A percentile compares a stretch with the other conserved stretches of the same genome.
Conservation (phyloP, 2,888 invertebrate genomes). For the Malacosoma neustria region DNA sequence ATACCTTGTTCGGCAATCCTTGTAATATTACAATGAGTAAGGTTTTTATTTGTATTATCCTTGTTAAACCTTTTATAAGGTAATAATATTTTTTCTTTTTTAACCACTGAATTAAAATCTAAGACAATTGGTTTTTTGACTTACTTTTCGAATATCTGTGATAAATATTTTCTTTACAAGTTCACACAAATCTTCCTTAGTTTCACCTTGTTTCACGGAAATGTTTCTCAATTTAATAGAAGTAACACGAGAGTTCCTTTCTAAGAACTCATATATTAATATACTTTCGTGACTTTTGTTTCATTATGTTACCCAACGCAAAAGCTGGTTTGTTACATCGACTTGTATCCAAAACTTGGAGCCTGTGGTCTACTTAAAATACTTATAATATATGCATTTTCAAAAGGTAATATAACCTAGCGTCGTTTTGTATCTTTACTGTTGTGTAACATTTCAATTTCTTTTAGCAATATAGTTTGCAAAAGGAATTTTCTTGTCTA, state of each 20-base stretch:
- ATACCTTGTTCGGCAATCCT: neutral
- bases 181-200: neutral
- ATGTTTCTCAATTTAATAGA: neutral
- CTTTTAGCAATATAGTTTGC: no score
- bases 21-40: neutral
- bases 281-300: no score
- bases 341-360: no score
- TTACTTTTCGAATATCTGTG: neutral
- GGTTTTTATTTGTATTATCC: neutral
- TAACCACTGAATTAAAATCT: neutral
- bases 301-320: no score
- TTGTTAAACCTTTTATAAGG: neutral
- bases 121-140: neutral
- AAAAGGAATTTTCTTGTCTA: no score
- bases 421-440: no score
- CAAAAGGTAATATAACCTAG: no score
- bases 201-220: neutral
- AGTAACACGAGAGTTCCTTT: neutral
- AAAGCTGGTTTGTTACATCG: no score
- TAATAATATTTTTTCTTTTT: neutral
- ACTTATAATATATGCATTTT: no score
- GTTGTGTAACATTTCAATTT: no score
- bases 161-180: neutral
- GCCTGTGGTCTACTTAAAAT: no score
- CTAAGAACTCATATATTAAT: neutral